Percentiles rank a stretch among this genome's conserved stretches.
Evolutionary conservation across 2,888 invertebrate species (phyloP).

Genomic region (Sepioteuthis lessoniana): DNA sequence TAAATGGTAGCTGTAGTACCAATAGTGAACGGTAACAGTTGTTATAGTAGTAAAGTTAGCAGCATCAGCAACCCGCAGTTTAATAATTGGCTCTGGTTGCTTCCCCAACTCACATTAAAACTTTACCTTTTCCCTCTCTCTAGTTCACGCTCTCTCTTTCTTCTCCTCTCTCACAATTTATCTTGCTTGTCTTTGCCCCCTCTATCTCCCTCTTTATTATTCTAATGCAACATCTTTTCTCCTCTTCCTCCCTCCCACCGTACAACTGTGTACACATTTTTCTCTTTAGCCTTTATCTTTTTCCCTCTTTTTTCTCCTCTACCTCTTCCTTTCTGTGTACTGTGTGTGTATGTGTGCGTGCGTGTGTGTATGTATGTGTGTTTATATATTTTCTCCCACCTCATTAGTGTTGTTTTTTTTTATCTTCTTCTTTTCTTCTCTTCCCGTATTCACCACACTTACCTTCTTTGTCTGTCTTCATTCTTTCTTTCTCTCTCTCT

Average conservation of each 20-base stretch:
- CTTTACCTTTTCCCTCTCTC: no score
- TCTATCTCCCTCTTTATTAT: not conserved
- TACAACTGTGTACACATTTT: not conserved
- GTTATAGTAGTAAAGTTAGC: no score
- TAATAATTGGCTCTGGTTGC: no score
- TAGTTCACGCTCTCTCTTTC: not conserved
- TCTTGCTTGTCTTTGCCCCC: not conserved
- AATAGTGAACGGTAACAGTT: no score
- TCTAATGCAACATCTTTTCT: not conserved
- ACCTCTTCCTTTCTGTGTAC: no score
- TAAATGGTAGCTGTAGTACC: no score
- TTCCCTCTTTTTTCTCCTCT: not conserved
- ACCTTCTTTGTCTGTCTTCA: not conserved
- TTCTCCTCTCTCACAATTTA: not conserved
- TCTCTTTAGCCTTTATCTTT: not conserved
- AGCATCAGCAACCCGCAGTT: no score
- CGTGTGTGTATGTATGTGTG: no score
- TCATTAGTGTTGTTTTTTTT: not conserved
- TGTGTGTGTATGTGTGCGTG: no score
- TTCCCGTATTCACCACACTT: not conserved
- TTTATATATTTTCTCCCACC: no score
- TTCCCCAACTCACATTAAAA: no score
- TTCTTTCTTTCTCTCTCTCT: not conserved
- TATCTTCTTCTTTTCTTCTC: not conserved
- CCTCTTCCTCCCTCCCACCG: not conserved